A percentile compares a stretch with the other conserved stretches of the same genome.
These are phyloP conservation scores for Drosophila erecta DNA, from an alignment of 1,140 invertebrate genomes.

Conservation along the genomic window DNA sequence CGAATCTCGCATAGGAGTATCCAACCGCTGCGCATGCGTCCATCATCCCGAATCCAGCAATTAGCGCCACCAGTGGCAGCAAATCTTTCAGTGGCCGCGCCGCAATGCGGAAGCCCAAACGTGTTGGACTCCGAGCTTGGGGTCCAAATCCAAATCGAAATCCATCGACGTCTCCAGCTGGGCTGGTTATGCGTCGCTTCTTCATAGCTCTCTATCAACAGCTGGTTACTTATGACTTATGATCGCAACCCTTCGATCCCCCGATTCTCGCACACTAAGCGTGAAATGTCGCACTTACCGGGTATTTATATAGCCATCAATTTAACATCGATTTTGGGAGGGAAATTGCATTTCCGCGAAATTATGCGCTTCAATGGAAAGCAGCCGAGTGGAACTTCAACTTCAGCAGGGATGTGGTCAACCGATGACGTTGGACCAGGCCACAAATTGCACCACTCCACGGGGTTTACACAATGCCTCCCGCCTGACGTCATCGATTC, in stretches of 20 bases:
- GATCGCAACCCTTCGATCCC: constrained; percentile 29
- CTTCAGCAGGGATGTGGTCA: constrained; percentile 43
- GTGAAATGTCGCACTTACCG: constrained; percentile 73
- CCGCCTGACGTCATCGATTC: constrained; percentile 37
- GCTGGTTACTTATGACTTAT: neutral
- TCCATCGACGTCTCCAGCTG: constrained; percentile 18
- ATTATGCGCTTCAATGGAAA: constrained; percentile 74
- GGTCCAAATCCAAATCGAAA: constrained; percentile 21
- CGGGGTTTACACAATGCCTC: constrained; percentile 32
- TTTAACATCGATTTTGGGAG: constrained; percentile 12
- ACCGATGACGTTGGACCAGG: constrained; percentile 29
- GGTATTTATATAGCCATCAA: constrained; percentile 69
- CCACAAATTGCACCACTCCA: constrained; percentile 43
- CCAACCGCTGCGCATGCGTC: constrained; percentile 85
- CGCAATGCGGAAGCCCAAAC: constrained; percentile 72
- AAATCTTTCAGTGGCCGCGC: constrained; percentile 29
- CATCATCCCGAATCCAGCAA: constrained; percentile 53
- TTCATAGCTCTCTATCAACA: constrained; percentile 42
- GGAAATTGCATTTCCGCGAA: constrained; percentile 75
- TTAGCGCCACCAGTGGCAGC: constrained; percentile 29
- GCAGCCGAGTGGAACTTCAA: constrained; percentile 55
- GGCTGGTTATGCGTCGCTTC: constrained; percentile 61
- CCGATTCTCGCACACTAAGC: constrained; percentile 66
- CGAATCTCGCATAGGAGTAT: constrained; percentile 88
- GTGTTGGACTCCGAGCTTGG: neutral